Percentiles rank a stretch among this genome's conserved stretches.
These are phyloP conservation scores for Eulacestoma nigropectus DNA, from an alignment of 2,113 vertebrate species.

Conservation along the genomic window DNA sequence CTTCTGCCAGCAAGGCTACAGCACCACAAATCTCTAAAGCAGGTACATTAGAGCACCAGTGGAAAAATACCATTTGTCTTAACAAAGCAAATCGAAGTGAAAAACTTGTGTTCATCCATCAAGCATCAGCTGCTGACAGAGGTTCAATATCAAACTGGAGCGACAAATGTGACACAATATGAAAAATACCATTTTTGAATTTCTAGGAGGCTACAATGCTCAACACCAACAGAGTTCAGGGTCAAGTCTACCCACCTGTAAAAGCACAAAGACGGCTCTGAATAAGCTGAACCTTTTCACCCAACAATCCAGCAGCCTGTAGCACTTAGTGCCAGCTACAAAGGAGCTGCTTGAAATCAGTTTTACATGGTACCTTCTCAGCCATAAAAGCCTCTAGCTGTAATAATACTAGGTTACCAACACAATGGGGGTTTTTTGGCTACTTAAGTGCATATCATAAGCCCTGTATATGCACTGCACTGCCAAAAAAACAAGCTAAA, in stretches of 20 bases:
- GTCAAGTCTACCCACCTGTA: background rate
- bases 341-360: background rate
- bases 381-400: background rate
- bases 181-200: background rate
- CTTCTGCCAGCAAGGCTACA: background rate
- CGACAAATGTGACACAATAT: background rate
- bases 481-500: conserved; percentile 27
- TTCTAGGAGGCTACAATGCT: background rate
- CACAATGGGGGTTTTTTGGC: background rate
- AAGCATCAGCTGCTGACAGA: background rate
- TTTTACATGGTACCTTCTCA: background rate
- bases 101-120: background rate
- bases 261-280: background rate
- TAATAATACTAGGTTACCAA: background rate
- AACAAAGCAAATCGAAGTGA: background rate
- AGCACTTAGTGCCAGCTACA: background rate
- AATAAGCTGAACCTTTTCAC: background rate
- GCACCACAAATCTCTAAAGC: background rate
- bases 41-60: background rate
- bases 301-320: background rate
- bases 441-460: background rate
- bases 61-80: background rate
- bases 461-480: background rate
- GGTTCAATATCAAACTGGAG: background rate
- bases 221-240: background rate